phyloP scores from a whole-genome alignment of 2,888 invertebrate species.

The Hetaerina titia region DNA sequence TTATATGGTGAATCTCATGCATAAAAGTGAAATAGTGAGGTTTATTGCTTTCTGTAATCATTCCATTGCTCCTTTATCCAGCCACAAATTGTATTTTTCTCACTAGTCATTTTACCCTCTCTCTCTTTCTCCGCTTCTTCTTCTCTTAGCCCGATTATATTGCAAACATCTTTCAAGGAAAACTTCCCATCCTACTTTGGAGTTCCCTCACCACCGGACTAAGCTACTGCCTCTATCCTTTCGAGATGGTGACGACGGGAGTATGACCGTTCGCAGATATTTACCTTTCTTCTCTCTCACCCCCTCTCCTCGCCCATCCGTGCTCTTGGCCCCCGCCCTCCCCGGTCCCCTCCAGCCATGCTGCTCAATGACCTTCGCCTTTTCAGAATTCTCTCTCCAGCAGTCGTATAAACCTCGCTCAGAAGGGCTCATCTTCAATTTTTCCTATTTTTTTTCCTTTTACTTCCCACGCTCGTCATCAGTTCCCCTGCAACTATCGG shows the following conservation, averaged over 20 bases:
- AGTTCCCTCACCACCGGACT: not conserved
- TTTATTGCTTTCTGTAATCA: not conserved
- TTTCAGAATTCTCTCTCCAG: slow-evolving; percentile 29
- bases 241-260: slow-evolving; percentile 8
- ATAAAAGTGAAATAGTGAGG: not conserved
- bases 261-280: slow-evolving; percentile 37
- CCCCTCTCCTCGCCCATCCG: not conserved
- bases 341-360: not conserved
- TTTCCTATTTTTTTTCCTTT: not conserved
- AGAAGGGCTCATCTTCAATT: slow-evolving; percentile 29
- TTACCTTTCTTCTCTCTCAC: slow-evolving; percentile 40
- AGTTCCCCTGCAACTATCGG: not conserved
- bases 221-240: slow-evolving; percentile 4
- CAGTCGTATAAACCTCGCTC: slow-evolving; percentile 38
- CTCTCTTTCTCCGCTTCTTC: not conserved
- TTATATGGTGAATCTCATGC: not conserved
- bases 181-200: not conserved
- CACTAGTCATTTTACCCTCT: not conserved
- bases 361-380: slow-evolving; percentile 42
- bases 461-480: slow-evolving; percentile 43
- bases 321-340: not conserved
- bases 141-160: not conserved
- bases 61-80: not conserved
- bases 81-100: slow-evolving; percentile 16
- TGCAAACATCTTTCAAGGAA: not conserved